Conservation (phyloP, 2,113 vertebrate species). For the Indicator indicator region DNA sequence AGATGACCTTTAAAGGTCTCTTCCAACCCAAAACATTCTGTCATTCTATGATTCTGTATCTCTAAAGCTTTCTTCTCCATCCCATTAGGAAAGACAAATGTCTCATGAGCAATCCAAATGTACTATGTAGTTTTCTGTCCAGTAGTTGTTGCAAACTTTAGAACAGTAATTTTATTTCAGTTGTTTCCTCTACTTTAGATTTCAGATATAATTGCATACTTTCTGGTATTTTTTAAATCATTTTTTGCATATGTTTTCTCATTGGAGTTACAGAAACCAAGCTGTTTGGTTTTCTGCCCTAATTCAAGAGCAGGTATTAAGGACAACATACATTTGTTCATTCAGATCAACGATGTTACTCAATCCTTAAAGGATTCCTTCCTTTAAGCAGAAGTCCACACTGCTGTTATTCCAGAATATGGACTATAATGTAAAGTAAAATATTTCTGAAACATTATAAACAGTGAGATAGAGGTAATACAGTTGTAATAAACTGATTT, state of each 20-base stretch:
- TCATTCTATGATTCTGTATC: background rate
- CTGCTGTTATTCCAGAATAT: background rate
- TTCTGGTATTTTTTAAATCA: background rate
- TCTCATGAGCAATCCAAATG: background rate
- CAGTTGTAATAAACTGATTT: background rate
- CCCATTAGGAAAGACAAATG: background rate
- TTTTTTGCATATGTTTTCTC: background rate
- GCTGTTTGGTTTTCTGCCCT: background rate
- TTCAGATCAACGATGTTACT: background rate
- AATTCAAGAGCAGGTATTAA: background rate
- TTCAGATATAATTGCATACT: background rate
- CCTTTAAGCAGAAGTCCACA: background rate
- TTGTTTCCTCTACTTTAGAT: background rate
- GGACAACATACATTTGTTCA: background rate
- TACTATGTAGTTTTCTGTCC: background rate
- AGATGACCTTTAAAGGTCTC: background rate
- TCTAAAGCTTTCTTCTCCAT: background rate
- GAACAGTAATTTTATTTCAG: background rate
- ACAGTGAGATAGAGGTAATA: background rate
- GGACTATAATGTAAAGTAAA: background rate
- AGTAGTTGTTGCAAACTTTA: background rate
- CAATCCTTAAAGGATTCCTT: background rate
- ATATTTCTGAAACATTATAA: background rate
- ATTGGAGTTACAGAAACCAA: background rate
- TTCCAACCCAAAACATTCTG: background rate